Evolutionary conservation across 2,113 vertebrate species (phyloP), one percentile per base, ranked within the genome.

Genomic region (Pipra filicauda): DNA sequence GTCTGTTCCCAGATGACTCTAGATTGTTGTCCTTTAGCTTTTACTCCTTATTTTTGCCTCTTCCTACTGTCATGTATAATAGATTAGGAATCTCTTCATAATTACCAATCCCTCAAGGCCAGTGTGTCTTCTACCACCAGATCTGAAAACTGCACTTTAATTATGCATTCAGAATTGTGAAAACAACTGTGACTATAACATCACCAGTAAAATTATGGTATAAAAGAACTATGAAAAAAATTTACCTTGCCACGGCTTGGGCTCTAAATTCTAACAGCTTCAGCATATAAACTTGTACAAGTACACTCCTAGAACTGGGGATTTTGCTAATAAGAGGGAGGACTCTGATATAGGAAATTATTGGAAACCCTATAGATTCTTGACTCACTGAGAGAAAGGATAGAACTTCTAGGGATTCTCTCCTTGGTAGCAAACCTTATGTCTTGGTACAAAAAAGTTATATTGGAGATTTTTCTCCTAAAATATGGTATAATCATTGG

Each of bases 61-160:
- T 87, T 75, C 46, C 28, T 87, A 79, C 55, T 89, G 70, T 92
- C 94, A 96, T 93, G 92, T 88, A 96, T 96, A 95, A 96, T 95
- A 96, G 84, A 96, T 96, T 57, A 96, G 54, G 57, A 95, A 95
- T 91, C 37, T 93, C 81, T 94, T 91, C 54, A 20, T 94, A 96
- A 95, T 94, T 95, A 93, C 78, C 58, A 92, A 76, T 91, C 71
- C 94, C 89, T 96, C 87, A 93, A 94, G 94, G 81, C 89, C 78
- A 89, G n/a, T 51, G 62, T 83, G 55, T 85, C 89, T 91, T 94
- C 81, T 70, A 73, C 66, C n/a, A 91, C 88, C 78, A 89, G 71
- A 91, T 94, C 74, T 89, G 93, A 96, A 94, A 91, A 55, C 77
- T 70, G 71, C 35, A 85, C 58, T 93, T 93, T 91, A 94, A 96